These are phyloP conservation scores for Aspidoscelis tigris DNA, from an alignment of 2,113 vertebrate genomes.

Conservation along the genomic window DNA sequence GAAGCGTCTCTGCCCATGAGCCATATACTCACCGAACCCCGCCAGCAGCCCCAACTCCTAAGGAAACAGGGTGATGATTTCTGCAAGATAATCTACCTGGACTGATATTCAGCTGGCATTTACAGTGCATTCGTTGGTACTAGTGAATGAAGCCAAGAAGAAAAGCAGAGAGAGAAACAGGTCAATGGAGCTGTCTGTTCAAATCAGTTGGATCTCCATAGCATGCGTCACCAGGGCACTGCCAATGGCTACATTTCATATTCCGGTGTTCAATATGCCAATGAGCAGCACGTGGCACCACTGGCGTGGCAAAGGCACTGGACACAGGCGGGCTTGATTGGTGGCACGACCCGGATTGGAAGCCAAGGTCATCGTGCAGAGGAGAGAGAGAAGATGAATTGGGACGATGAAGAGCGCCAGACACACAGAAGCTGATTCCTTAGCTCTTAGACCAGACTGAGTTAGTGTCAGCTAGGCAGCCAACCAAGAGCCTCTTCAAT, in stretches of 20 bases:
- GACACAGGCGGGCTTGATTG: neutral
- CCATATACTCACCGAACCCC: neutral
- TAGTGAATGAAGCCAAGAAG: constrained; percentile 45
- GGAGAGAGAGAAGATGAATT: neutral
- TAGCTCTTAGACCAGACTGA: neutral
- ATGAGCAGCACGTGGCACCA: neutral
- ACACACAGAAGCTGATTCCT: neutral
- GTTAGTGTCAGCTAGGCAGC: neutral
- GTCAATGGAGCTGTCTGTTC: constrained; percentile 48
- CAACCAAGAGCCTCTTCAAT: neutral
- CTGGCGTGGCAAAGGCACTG: neutral
- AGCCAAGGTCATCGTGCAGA: neutral
- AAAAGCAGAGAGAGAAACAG: constrained; percentile 21
- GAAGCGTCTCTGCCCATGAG: neutral
- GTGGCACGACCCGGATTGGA: neutral
- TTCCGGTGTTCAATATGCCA: neutral
- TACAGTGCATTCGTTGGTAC: constrained; percentile 50
- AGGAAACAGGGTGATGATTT: neutral
- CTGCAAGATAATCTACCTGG: neutral
- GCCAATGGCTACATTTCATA: constrained; percentile 35
- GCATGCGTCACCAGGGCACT: constrained; percentile 33
- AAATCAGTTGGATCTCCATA: constrained; percentile 6
- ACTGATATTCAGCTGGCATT: constrained; percentile 47
- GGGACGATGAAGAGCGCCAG: neutral
- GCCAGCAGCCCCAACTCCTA: neutral